Evolutionary conservation across 1,140 invertebrate species (phyloP).

Genomic region (Neodiprion pinetum): DNA sequence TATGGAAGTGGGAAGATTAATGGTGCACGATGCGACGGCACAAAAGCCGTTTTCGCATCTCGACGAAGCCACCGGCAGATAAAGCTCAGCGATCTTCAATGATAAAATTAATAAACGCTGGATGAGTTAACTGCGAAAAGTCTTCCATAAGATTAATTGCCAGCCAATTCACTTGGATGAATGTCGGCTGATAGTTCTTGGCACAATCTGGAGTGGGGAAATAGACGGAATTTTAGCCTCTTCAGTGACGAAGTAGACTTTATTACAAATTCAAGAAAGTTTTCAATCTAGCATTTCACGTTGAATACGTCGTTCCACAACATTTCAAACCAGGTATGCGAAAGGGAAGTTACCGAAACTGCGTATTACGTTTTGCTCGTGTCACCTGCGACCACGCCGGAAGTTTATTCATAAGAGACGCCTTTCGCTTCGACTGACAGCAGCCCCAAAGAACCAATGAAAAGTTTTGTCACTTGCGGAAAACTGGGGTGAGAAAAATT

Average conservation of each 20-base stretch:
- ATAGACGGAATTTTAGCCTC: background rate
- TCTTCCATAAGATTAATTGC: too few species aligned
- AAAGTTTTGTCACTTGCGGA: background rate
- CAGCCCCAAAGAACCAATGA: background rate
- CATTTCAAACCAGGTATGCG: background rate
- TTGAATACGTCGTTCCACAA: background rate
- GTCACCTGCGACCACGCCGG: conserved; percentile 12
- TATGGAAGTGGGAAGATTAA: background rate
- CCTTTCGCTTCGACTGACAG: background rate
- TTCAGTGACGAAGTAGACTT: background rate
- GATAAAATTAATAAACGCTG: background rate
- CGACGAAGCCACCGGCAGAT: background rate
- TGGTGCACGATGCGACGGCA: background rate
- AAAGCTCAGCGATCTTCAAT: background rate
- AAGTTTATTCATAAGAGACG: conserved; percentile 5
- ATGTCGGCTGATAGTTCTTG: background rate
- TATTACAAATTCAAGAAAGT: background rate
- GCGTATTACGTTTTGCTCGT: background rate
- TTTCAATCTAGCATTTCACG: background rate
- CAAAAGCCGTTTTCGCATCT: background rate
- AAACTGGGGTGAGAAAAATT: background rate
- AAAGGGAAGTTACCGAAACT: background rate
- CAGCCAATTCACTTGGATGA: background rate
- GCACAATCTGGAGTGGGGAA: background rate
- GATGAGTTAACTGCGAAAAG: background rate